These are phyloP conservation scores for Listrodromus nycthemerus DNA, from an alignment of 2,888 invertebrate genomes.

Conservation along the genomic window DNA sequence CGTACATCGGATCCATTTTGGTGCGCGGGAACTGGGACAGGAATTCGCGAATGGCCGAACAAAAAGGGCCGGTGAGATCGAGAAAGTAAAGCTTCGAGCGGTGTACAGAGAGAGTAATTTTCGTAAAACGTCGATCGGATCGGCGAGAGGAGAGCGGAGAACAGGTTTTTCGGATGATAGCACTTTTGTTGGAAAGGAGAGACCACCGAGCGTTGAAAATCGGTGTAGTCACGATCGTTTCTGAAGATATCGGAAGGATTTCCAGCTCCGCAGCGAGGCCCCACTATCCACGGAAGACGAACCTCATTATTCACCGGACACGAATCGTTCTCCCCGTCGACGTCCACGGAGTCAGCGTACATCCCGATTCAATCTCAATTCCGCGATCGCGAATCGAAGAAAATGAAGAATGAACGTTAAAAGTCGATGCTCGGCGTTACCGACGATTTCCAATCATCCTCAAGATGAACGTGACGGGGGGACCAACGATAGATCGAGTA, in stretches of 20 bases:
- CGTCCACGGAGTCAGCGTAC: conserved; percentile 40
- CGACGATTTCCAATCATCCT: conserved; percentile 36
- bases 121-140: conserved; percentile 63
- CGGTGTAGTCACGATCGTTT: conserved; percentile 63
- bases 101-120: conserved; percentile 49
- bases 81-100: conserved; percentile 17
- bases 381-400: conserved; percentile 5
- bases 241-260: conserved; percentile 59
- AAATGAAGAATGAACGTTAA: conserved; percentile 18
- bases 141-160: conserved; percentile 17
- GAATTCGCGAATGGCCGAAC: conserved; percentile 21
- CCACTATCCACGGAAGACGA: conserved; percentile 47
- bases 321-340: conserved; percentile 39
- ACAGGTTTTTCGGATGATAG: conserved; percentile 11
- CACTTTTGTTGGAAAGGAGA: conserved; percentile 53
- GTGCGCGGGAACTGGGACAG: conserved; percentile 1
- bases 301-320: conserved; percentile 62
- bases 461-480: background rate
- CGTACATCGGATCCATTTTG: background rate
- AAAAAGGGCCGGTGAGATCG: background rate
- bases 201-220: conserved; percentile 33
- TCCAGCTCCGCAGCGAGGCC: conserved; percentile 23
- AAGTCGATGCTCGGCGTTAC: conserved; percentile 13
- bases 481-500: background rate
- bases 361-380: conserved; percentile 38